Conservation (phyloP, 2,797 vertebrate species). For the Oreonectes daqikongensis region DNA sequence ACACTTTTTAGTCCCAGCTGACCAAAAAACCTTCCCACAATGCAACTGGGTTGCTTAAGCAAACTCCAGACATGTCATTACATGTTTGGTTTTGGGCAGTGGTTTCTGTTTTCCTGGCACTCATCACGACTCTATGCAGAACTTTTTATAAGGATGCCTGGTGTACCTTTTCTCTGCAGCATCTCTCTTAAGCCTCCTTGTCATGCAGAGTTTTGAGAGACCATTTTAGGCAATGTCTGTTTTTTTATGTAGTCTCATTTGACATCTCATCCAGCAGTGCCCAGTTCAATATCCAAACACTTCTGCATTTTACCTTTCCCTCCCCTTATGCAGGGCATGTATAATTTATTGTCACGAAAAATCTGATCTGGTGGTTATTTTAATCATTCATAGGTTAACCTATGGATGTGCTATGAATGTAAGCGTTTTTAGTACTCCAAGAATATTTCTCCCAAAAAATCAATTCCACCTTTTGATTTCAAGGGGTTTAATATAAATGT, state of each 20-base stretch:
- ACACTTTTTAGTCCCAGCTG: background rate
- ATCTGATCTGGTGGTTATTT: constrained; percentile 21
- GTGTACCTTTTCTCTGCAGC: constrained; percentile 3
- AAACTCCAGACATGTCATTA: constrained; percentile 3
- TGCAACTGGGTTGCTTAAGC: background rate
- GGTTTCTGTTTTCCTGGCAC: constrained; percentile 7
- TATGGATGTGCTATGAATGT: background rate
- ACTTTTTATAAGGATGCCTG: constrained; percentile 21
- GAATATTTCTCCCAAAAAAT: background rate
- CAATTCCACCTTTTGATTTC: background rate
- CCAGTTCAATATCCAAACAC: constrained; percentile 13
- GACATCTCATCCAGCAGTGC: background rate
- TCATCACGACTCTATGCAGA: background rate
- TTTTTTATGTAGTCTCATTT: constrained; percentile 12
- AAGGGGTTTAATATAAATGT: no score
- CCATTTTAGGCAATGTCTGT: background rate
- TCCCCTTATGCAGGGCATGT: constrained; percentile 2
- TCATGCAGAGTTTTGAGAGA: constrained; percentile 7
- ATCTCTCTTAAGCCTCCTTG: background rate
- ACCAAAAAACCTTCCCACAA: background rate
- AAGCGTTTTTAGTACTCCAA: background rate
- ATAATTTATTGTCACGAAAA: constrained; percentile 33
- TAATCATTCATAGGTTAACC: constrained; percentile 13
- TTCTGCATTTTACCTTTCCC: background rate
- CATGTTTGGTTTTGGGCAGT: background rate